Base-by-base conservation (phyloP, 2,113 vertebrate species). In the Pygoscelis antarcticus region DNA sequence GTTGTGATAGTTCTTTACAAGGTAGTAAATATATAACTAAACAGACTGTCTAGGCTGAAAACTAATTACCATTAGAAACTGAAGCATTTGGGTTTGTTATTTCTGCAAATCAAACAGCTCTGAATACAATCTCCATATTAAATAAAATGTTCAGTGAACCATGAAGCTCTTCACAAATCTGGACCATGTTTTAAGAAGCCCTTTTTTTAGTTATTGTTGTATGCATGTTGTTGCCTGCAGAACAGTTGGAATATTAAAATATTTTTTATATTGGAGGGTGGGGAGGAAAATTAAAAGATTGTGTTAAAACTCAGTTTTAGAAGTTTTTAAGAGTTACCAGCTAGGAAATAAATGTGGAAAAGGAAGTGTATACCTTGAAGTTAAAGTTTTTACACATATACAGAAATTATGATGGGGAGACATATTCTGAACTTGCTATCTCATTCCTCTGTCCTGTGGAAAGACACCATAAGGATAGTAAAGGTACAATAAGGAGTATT, bases 1-100 rank as follows among this genome's bases (percentile, higher is more conserved):
- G 98, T 98, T 98, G 98, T 98, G 98, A 98, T 98, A 98, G 97
- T 98, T 98, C 95, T 98, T 98, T 98, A 98, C 97, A 98, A 98
- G 97, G 98, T 97, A 97, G 98, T 98, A 98, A 98, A 98, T 98
- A 98, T 93, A 97, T 96, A 98, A 97, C 95, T 98, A 98, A 98
- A 97, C 98, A 98, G 98, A 98, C 98, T 98, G 98, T 98, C 98
- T 98, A 98, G 97, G 98, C 95, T 98, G 98, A 98, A 98, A 98
- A 98, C 97, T 98, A 98, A 98, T 98, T 98, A 98, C 97, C 97
- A 97, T 98, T 98, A 98, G 98, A 98, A 98, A 98, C 96, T 96
- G 90, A 98, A 98, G 96, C 94, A 98, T 98, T 98, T 98, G 95
- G 80, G 76, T 97, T 98, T 98, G 97, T 98, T 98, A 98, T 98